Conservation (phyloP, 1,140 invertebrate species). For the Megalopta genalis region DNA sequence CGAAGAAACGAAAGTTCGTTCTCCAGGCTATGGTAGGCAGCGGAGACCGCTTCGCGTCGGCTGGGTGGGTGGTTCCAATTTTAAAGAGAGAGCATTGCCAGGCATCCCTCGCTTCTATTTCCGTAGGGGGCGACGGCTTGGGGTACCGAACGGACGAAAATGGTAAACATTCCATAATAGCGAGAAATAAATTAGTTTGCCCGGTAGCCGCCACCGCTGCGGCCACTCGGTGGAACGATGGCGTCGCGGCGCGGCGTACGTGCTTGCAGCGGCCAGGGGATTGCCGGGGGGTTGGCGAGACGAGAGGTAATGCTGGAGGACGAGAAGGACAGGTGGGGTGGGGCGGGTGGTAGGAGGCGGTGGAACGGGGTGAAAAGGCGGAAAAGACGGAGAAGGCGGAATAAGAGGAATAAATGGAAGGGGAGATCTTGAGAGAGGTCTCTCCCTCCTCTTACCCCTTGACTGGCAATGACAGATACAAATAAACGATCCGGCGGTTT, state of each 20-base stretch:
- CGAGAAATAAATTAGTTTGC: slow-evolving; percentile 33
- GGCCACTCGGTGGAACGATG: slow-evolving; percentile 36
- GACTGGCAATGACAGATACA: slow-evolving; percentile 79
- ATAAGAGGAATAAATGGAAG: slow-evolving; percentile 60
- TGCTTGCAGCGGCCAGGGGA: not conserved
- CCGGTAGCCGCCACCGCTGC: slow-evolving; percentile 28
- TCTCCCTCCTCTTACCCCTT: slow-evolving; percentile 58
- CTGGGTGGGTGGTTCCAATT: not conserved
- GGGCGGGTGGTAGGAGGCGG: too few species aligned
- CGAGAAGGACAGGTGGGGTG: too few species aligned
- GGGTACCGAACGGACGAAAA: not conserved
- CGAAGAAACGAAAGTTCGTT: too few species aligned
- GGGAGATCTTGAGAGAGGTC: slow-evolving; percentile 50
- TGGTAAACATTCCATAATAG: slow-evolving; percentile 19
- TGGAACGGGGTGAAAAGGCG: not conserved
- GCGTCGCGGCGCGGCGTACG: slow-evolving; percentile 30
- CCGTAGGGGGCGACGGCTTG: not conserved
- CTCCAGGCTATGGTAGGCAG: too few species aligned
- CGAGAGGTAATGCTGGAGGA: too few species aligned
- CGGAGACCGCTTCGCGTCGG: not conserved
- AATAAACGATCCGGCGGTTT: slow-evolving; percentile 75
- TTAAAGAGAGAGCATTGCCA: not conserved
- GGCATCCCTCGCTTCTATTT: not conserved
- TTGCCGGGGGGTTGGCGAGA: not conserved
- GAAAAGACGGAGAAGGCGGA: slow-evolving; percentile 43